Percentiles rank a stretch among this genome's conserved stretches.
Evolutionary conservation across 2,113 vertebrate genomes (phyloP).

Genomic region (Micronisus gabar): DNA sequence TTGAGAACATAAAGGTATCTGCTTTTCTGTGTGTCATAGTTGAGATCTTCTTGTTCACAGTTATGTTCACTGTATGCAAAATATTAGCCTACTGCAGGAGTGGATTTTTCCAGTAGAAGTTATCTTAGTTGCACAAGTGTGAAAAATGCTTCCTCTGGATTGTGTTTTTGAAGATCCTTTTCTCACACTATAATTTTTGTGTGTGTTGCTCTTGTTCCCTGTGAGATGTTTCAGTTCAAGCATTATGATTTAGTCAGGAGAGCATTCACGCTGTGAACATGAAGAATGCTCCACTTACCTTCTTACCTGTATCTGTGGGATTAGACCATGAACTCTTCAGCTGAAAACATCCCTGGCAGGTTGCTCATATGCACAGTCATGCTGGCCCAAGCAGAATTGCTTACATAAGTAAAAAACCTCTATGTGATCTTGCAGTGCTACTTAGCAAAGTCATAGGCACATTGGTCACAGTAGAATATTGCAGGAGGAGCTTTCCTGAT

Average conservation of each 20-base stretch:
- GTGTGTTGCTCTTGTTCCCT: neutral
- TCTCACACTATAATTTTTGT: neutral
- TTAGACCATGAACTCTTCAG: neutral
- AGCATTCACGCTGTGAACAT: neutral
- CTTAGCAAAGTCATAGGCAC: neutral
- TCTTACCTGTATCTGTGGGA: neutral
- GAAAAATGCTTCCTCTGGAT: neutral
- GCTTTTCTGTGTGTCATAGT: neutral
- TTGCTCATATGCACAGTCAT: neutral
- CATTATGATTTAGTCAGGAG: neutral
- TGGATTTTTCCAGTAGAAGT: neutral
- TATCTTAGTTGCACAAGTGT: neutral
- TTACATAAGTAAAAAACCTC: neutral
- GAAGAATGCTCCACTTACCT: neutral
- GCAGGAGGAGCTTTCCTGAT: neutral
- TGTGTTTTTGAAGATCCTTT: neutral
- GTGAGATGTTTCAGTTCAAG: neutral
- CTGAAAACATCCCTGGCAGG: neutral
- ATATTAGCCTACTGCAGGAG: neutral
- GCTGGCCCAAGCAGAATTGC: neutral
- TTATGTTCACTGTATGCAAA: neutral
- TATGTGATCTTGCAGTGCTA: neutral
- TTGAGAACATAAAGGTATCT: neutral
- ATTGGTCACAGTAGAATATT: neutral
- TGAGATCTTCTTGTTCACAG: neutral